Evolutionary conservation across 2,113 vertebrate genomes (phyloP).

Genomic region (Trochalopteron elliotii): DNA sequence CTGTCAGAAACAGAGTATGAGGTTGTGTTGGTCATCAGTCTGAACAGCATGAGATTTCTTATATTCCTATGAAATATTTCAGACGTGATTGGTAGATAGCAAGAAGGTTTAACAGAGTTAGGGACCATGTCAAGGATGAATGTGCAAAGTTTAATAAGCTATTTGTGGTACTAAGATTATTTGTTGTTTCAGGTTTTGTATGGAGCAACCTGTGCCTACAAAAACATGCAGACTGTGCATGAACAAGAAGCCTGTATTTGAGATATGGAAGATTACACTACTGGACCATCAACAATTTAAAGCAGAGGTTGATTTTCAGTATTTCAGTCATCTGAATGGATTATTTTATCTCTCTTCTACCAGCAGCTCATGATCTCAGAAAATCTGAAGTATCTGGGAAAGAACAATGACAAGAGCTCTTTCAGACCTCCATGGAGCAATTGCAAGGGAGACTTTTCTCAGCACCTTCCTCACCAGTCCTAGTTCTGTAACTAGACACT

Average conservation of each 20-base stretch:
- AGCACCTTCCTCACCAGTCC: background rate
- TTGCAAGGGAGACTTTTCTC: background rate
- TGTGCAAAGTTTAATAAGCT: background rate
- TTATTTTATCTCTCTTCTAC: background rate
- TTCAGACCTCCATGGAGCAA: background rate
- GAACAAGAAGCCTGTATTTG: background rate
- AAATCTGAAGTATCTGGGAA: background rate
- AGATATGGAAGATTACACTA: background rate
- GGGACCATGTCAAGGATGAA: background rate
- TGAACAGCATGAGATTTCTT: background rate
- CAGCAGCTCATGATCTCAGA: background rate
- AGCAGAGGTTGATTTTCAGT: background rate
- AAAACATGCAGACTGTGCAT: background rate
- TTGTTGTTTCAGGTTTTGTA: background rate
- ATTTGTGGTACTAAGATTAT: background rate
- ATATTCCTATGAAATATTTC: background rate
- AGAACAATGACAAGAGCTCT: background rate
- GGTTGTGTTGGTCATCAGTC: background rate
- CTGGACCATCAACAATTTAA: background rate
- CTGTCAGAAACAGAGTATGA: background rate
- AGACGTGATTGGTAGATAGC: background rate
- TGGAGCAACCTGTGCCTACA: background rate
- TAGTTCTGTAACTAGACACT: background rate
- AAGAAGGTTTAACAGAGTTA: background rate
- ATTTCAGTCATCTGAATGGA: background rate